phyloP scores from a whole-genome alignment of 2,797 vertebrate genomes.

The Mormyrus proboscirostris region DNA sequence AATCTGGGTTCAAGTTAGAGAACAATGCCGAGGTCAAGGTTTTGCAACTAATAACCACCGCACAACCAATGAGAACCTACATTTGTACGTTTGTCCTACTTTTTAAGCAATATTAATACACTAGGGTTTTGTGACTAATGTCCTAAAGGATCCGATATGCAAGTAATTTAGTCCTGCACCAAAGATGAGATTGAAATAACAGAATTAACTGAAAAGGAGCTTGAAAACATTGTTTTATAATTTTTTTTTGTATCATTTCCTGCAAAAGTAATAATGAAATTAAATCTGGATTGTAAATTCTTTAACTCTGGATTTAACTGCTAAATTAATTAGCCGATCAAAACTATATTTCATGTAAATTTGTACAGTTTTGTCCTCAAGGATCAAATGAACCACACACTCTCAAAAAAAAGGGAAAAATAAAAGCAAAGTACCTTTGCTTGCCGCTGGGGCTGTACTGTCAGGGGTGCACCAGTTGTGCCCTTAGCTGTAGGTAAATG shows the following conservation, averaged over 20 bases:
- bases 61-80: neutral
- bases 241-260: neutral
- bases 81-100: neutral
- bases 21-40: constrained; percentile 60
- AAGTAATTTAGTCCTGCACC: neutral
- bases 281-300: neutral
- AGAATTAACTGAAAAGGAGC: neutral
- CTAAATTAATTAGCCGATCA: neutral
- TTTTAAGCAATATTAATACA: neutral
- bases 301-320: neutral
- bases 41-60: constrained; percentile 27
- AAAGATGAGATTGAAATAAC: neutral
- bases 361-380: neutral
- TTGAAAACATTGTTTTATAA: neutral
- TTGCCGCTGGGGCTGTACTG: neutral
- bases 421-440: neutral
- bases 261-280: neutral
- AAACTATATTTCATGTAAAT: neutral
- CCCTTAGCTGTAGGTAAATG: neutral
- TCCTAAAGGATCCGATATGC: neutral
- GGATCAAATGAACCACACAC: neutral
- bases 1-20: constrained; percentile 36
- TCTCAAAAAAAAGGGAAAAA: neutral
- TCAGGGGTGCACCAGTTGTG: neutral
- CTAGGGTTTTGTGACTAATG: neutral